Percentiles rank a stretch among this genome's conserved stretches.
Evolutionary conservation across 1,140 invertebrate genomes (phyloP).

Genomic region (Zelostemma sp.): DNA sequence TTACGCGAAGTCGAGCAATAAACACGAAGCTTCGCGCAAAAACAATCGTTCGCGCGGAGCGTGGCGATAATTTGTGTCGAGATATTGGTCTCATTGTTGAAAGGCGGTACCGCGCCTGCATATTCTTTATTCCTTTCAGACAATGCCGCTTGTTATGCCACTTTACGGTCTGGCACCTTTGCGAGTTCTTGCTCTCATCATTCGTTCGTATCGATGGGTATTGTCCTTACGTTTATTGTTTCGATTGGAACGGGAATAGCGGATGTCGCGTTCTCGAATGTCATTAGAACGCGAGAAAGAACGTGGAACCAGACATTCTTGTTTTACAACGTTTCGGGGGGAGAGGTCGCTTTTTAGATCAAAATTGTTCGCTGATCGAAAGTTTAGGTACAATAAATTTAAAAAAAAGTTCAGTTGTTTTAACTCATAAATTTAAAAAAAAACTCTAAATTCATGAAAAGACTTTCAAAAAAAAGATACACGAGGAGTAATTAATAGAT

Average conservation of each 20-base stretch:
- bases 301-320: too few species aligned
- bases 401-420: too few species aligned
- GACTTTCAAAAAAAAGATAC: too few species aligned
- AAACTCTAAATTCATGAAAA: too few species aligned
- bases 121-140: slow-evolving; percentile 41
- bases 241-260: neutral
- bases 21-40: slow-evolving; percentile 41
- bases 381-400: too few species aligned
- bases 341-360: too few species aligned
- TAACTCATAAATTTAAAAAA: too few species aligned
- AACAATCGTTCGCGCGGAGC: slow-evolving; percentile 53
- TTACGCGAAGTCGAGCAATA: slow-evolving; percentile 60
- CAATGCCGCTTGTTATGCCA: slow-evolving; percentile 21
- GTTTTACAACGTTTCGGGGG: too few species aligned
- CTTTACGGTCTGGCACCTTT: slow-evolving; percentile 34
- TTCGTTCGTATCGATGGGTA: neutral
- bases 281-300: too few species aligned
- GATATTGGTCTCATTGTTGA: slow-evolving; percentile 59
- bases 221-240: neutral
- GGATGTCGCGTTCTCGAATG: too few species aligned
- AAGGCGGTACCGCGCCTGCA: slow-evolving; percentile 51
- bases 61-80: slow-evolving; percentile 52
- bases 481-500: too few species aligned
- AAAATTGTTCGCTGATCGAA: too few species aligned
- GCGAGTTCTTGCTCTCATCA: slow-evolving; percentile 8